phyloP scores from a whole-genome alignment of 1,140 invertebrate genomes.

The Reticulitermes speratus region DNA sequence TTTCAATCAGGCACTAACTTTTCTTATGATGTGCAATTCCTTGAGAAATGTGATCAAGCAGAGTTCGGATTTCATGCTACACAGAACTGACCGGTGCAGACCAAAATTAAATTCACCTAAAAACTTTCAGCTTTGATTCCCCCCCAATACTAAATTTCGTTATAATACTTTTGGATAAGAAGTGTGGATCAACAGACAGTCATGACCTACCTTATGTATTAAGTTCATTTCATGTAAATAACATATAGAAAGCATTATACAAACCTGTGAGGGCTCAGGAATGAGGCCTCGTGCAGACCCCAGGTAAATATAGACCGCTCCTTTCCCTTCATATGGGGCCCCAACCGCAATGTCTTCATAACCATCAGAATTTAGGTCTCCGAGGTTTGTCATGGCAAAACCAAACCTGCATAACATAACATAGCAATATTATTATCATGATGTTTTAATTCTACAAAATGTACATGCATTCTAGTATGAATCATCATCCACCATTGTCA shows the following conservation, averaged over 20 bases:
- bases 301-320: conserved; percentile 84
- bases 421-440: background rate
- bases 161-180: no score
- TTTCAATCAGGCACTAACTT: no score
- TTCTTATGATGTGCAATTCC: no score
- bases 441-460: background rate
- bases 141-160: no score
- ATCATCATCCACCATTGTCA: background rate
- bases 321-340: conserved; percentile 84
- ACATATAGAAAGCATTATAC: background rate
- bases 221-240: no score
- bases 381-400: conserved; percentile 78
- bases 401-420: conserved; percentile 63
- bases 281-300: conserved; percentile 74
- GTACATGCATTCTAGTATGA: background rate
- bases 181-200: no score
- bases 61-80: no score
- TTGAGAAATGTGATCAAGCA: no score
- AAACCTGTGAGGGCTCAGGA: conserved; percentile 71
- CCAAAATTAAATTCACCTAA: no score
- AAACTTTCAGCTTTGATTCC: no score
- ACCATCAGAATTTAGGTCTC: conserved; percentile 89
- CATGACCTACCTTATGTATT: no score
- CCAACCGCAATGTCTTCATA: conserved; percentile 88
- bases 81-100: no score